Evolutionary conservation across 2,888 invertebrate genomes (phyloP).

Genomic region (Drosophila borborema): DNA sequence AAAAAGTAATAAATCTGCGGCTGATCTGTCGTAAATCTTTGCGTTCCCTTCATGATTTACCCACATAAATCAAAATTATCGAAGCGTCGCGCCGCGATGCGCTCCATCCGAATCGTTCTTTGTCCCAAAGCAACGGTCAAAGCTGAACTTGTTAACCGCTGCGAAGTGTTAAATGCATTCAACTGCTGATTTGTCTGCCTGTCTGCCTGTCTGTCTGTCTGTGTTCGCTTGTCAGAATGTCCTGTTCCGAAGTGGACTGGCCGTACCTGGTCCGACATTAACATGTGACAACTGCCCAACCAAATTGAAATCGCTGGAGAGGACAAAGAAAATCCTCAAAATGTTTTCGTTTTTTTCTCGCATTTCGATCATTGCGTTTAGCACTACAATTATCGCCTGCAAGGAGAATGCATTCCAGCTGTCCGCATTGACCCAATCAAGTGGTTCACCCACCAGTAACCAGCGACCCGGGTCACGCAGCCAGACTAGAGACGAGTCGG

Average conservation of each 20-base stretch:
- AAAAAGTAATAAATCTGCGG: slow-evolving; percentile 83
- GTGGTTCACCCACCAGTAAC: slow-evolving; percentile 73
- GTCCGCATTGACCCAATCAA: slow-evolving; percentile 79
- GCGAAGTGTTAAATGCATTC: slow-evolving; percentile 78
- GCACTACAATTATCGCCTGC: slow-evolving; percentile 72
- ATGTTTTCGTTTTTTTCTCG: slow-evolving; percentile 6
- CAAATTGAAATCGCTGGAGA: slow-evolving; percentile 14
- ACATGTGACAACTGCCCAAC: slow-evolving; percentile 23
- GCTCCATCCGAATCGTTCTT: slow-evolving; percentile 19
- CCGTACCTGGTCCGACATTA: background rate
- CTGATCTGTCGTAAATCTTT: slow-evolving; percentile 84
- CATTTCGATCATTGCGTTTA: slow-evolving; percentile 71
- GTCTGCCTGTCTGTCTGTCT: slow-evolving; percentile 17
- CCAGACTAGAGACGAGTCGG: background rate
- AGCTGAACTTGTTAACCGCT: slow-evolving; percentile 64
- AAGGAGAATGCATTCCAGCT: slow-evolving; percentile 68
- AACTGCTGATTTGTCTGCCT: slow-evolving; percentile 43
- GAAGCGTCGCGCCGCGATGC: slow-evolving; percentile 55
- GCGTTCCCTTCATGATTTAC: slow-evolving; percentile 83
- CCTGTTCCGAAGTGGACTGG: slow-evolving; percentile 5
- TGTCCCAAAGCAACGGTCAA: slow-evolving; percentile 31
- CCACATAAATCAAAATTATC: slow-evolving; percentile 85
- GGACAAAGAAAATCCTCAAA: slow-evolving; percentile 1
- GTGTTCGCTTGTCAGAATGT: slow-evolving; percentile 12
- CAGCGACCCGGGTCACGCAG: slow-evolving; percentile 47